Conservation (phyloP, 1,140 invertebrate species). For the Nebria ingens region DNA sequence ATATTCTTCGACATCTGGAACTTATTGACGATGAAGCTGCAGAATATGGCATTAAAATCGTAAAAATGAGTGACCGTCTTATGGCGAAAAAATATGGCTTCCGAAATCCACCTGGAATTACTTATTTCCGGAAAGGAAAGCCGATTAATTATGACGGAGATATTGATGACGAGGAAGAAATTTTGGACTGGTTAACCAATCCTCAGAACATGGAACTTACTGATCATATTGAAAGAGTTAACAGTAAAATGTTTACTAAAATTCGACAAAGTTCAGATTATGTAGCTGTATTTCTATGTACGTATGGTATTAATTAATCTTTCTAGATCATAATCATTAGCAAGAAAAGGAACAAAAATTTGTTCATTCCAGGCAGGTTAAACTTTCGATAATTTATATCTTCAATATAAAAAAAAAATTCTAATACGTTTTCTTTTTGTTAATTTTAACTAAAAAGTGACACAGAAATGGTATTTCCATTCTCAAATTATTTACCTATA, state of each 20-base stretch:
- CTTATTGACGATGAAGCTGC: slow-evolving; percentile 84
- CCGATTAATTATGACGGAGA: slow-evolving; percentile 87
- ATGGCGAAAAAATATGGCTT: slow-evolving; percentile 94
- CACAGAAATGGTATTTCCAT: too few species aligned
- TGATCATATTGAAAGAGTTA: slow-evolving; percentile 87
- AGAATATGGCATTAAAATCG: slow-evolving; percentile 86
- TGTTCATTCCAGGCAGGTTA: too few species aligned
- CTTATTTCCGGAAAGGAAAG: slow-evolving; percentile 85
- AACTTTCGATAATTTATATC: too few species aligned
- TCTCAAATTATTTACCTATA: too few species aligned
- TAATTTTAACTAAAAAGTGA: too few species aligned
- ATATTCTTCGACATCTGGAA: slow-evolving; percentile 73
- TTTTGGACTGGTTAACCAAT: slow-evolving; percentile 87
- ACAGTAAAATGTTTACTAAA: slow-evolving; percentile 87
- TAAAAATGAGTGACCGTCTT: slow-evolving; percentile 76
- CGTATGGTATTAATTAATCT: slow-evolving; percentile 33
- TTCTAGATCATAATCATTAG: slow-evolving; percentile 11
- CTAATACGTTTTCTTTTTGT: too few species aligned
- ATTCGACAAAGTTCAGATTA: slow-evolving; percentile 84
- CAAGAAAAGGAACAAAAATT: too few species aligned
- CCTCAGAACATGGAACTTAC: slow-evolving; percentile 91
- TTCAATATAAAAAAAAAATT: too few species aligned
- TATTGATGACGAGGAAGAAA: slow-evolving; percentile 86
- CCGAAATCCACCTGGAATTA: slow-evolving; percentile 78
- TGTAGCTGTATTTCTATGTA: slow-evolving; percentile 91